Percentiles rank a stretch among this genome's conserved stretches.
phyloP scores from a whole-genome alignment of 2,113 vertebrate genomes.

The Pampusana beccarii region DNA sequence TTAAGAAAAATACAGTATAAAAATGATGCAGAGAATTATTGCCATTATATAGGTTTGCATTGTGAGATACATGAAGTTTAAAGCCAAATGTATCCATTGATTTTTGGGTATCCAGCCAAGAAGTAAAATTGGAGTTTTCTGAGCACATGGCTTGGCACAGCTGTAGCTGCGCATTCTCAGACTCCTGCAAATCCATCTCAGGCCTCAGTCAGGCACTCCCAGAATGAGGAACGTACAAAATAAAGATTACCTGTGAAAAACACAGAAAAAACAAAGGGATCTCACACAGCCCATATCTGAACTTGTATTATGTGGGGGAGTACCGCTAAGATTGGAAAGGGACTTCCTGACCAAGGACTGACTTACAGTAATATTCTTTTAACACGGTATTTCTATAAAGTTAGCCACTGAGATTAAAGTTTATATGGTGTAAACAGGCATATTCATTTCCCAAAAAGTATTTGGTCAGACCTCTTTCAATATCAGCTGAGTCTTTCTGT shows the following conservation, averaged over 20 bases:
- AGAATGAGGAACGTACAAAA: neutral
- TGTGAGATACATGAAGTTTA: neutral
- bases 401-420: neutral
- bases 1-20: neutral
- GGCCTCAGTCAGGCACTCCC: neutral
- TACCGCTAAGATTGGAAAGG: neutral
- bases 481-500: neutral
- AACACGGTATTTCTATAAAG: neutral
- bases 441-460: neutral
- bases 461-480: neutral
- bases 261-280: fast-evolving
- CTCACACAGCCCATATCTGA: neutral
- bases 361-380: neutral
- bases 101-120: neutral
- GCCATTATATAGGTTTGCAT: neutral
- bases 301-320: too few relatives aligned
- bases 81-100: neutral
- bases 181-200: neutral
- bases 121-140: neutral
- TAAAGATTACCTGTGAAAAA: neutral
- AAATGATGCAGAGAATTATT: neutral
- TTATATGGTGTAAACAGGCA: neutral
- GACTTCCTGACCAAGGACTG: neutral
- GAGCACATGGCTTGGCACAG: neutral
- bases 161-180: neutral